A percentile compares a stretch with the other conserved stretches of the same genome.
Evolutionary conservation across 2,888 invertebrate genomes (phyloP).

Genomic region (Agonopterix heracliana): DNA sequence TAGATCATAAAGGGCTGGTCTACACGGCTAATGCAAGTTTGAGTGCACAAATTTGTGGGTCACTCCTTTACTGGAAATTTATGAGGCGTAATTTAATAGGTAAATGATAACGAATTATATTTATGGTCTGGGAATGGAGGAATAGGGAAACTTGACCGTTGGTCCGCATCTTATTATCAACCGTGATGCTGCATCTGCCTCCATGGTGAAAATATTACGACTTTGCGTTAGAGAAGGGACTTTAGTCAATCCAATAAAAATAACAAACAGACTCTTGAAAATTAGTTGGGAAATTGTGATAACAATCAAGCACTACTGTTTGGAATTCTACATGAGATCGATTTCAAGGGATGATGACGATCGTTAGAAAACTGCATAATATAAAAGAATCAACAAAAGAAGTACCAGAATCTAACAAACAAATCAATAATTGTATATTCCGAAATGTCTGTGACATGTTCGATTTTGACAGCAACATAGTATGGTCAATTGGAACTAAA

Average conservation of each 20-base stretch:
- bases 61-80: slow-evolving; percentile 70
- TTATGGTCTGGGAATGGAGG: slow-evolving; percentile 45
- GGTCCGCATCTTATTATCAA: slow-evolving; percentile 14
- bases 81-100: slow-evolving; percentile 62
- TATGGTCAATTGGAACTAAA: too few species aligned
- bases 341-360: too few species aligned
- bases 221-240: too few species aligned
- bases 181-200: slow-evolving; percentile 2
- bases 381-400: too few species aligned
- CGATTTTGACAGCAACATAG: neutral
- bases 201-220: too few species aligned
- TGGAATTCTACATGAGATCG: too few species aligned
- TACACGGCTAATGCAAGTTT: slow-evolving; percentile 59
- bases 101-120: slow-evolving; percentile 59
- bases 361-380: too few species aligned
- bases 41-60: slow-evolving; percentile 60
- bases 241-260: too few species aligned
- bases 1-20: slow-evolving; percentile 56
- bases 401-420: too few species aligned
- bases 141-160: slow-evolving; percentile 24
- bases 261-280: too few species aligned
- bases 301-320: too few species aligned
- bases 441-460: neutral
- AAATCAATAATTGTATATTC: neutral
- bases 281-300: too few species aligned